Base-by-base conservation (phyloP, 2,888 invertebrate genomes). In the Drosophila mercatorum region DNA sequence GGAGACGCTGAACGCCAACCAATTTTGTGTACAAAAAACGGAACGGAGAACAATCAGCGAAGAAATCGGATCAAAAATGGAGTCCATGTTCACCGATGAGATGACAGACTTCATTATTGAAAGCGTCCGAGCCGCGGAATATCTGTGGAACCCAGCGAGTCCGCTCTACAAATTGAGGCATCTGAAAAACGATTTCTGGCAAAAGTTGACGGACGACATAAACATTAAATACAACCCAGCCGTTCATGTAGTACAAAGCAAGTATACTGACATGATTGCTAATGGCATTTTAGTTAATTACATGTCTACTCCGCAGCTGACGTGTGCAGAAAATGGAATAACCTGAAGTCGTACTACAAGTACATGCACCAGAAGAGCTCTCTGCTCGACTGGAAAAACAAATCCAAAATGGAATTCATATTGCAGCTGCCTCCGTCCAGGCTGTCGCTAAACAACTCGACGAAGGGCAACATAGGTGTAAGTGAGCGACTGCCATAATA, bases 291-390 rank as follows among this genome's bases (percentile, higher is more conserved):
- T 2, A 3, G 11, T 0, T 40, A 55, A 55, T 36, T 41, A 38
- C 5, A 0, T 53, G 7, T 1, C 14, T 3, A 7, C n/a, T 11
- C 12, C 10, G 4, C 43, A 72, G 72, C 52, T n/a, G 65, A 72
- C 31, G 65, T 72, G 4, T 72, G 72, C n/a, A 46, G 72, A n/a
- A 72, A 72, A 17, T 72, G 72, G 72, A 72, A 72, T 47, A 72
- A 72, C 26, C 72, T 72, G 1, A 72, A 72, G 22, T 72, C 72
- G 2, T 72, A 72, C 41, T 72, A 72, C 44, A 58, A 47, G 22
- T 36, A 63, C 0, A 72, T 64, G 59, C 31, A 59, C 3, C 59
- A 59, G 14, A 59, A 59, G 17, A 41, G 49, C 10, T 14, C 49
- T 3, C 2, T 49, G 10, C 34, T 64, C 3, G 71, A 72, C 14